phyloP scores from a whole-genome alignment of 2,797 vertebrate species.

The Danio jaintianensis region DNA sequence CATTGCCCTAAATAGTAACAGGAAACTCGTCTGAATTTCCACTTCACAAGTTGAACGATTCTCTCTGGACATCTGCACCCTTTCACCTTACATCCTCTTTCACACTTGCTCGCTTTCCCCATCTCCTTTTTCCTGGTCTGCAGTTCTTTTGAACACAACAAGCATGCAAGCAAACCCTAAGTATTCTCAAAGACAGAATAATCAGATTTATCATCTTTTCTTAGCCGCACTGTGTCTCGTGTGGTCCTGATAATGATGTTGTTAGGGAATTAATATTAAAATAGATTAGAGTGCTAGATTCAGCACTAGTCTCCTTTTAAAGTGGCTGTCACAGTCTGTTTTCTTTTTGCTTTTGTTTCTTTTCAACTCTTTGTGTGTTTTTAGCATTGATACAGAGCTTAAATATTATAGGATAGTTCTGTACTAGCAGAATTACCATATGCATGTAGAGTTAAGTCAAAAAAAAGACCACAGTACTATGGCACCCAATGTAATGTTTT shows the following conservation, averaged over 20 bases:
- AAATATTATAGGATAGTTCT: background rate
- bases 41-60: constrained; percentile 63
- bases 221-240: constrained; percentile 14
- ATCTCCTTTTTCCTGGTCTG: constrained; percentile 26
- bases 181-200: constrained; percentile 45
- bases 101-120: background rate
- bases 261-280: constrained; percentile 54
- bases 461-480: constrained; percentile 5
- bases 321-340: constrained; percentile 19
- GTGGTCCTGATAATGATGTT: constrained; percentile 47
- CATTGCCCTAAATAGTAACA: constrained; percentile 67
- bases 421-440: constrained; percentile 17
- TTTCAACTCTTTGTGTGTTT: background rate
- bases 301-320: background rate
- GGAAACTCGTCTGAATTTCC: constrained; percentile 64
- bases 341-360: background rate
- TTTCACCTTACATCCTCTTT: background rate
- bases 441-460: constrained; percentile 32
- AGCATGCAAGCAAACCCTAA: constrained; percentile 25
- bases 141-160: constrained; percentile 51
- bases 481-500: constrained; percentile 9
- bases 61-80: constrained; percentile 12
- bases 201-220: constrained; percentile 51
- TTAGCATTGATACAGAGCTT: constrained; percentile 26
- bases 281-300: constrained; percentile 12